Evolutionary conservation across 2,113 vertebrate species (phyloP).

Genomic region (Garra rufa): DNA sequence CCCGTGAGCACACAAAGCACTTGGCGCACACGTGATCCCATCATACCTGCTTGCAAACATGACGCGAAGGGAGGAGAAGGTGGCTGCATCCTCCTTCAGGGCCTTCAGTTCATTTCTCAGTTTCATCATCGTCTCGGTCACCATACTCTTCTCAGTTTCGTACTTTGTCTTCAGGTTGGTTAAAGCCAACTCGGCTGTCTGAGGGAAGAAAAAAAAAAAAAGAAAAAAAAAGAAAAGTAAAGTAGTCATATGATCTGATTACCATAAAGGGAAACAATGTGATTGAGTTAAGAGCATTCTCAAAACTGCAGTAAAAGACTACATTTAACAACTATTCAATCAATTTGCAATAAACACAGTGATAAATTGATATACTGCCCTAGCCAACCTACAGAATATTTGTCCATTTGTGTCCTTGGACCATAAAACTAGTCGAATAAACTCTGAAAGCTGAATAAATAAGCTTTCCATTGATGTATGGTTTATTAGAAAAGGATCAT

Average conservation of each 20-base stretch:
- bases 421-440: too few species aligned
- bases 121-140: conserved; percentile 84
- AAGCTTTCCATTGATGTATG: too few species aligned
- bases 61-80: conserved; percentile 84
- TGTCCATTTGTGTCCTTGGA: neutral
- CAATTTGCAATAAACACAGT: neutral
- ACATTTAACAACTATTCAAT: neutral
- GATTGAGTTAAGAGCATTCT: neutral
- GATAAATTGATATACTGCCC: neutral
- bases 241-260: neutral
- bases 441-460: too few species aligned
- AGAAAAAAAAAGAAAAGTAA: neutral
- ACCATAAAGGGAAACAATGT: neutral
- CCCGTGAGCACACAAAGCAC: neutral
- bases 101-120: conserved; percentile 84
- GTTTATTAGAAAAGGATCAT: too few species aligned
- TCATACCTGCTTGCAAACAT: conserved; percentile 85
- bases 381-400: neutral
- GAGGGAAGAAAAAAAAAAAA: neutral
- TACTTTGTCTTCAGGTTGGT: conserved; percentile 86
- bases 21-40: neutral
- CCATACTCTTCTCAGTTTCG: conserved; percentile 82
- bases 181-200: conserved; percentile 85
- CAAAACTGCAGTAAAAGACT: neutral
- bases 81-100: conserved; percentile 85